These are phyloP conservation scores for Actenoides hombroni DNA, from an alignment of 2,113 vertebrate species.

Conservation along the genomic window DNA sequence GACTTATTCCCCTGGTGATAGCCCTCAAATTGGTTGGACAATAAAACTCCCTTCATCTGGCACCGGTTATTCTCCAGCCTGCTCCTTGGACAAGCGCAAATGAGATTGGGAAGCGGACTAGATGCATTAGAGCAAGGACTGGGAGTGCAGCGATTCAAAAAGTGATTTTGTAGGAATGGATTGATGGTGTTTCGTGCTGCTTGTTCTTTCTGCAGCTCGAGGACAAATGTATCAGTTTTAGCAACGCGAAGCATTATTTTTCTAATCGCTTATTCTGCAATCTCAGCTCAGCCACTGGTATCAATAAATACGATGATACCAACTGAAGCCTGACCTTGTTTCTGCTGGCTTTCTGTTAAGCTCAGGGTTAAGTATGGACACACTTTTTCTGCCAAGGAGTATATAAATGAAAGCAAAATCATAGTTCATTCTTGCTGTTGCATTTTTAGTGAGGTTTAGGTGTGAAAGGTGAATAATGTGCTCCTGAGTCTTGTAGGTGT, in stretches of 20 bases:
- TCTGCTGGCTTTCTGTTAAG: not conserved
- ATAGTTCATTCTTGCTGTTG: not conserved
- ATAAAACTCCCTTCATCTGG: not conserved
- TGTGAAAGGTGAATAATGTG: not conserved
- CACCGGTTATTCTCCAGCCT: not conserved
- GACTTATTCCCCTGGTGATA: constrained; percentile 5
- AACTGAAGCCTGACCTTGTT: not conserved
- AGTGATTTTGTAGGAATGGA: not conserved
- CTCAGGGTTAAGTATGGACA: not conserved
- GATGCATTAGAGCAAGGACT: not conserved
- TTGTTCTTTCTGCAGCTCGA: not conserved
- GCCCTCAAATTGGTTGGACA: not conserved
- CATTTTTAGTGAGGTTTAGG: not conserved
- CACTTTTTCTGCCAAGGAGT: not conserved
- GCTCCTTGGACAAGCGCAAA: not conserved
- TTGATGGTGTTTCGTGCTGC: fast-evolving
- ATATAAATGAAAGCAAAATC: not conserved
- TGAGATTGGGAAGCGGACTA: not conserved
- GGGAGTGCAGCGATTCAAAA: not conserved
- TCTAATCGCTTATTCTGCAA: not conserved
- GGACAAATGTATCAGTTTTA: not conserved
- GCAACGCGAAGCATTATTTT: not conserved
- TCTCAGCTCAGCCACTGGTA: not conserved
- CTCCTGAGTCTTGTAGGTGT: fast-evolving
- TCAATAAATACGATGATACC: not conserved